Evolutionary conservation across 1,140 invertebrate genomes (phyloP), one percentile per base, ranked within the genome.

Genomic region (Drosophila triauraria): DNA sequence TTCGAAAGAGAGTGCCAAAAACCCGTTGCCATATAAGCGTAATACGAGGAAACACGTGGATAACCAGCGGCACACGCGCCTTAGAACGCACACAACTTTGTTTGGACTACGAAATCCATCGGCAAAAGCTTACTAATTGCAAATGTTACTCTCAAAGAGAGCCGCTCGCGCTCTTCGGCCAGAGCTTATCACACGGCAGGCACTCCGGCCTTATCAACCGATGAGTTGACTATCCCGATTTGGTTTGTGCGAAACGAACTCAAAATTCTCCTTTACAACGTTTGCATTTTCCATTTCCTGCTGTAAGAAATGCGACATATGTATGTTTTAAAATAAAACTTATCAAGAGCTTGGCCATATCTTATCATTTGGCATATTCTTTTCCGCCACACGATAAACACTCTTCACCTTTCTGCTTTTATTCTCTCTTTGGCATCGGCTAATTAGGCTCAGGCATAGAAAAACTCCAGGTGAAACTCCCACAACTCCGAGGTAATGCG

Each of bases 301-400:
- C 58, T 76, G 60, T 50, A 61, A 35, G n/a, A 35, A 27, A 25
- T 64, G 43, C 32, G 20, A 48, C 47, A 20, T 43, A 30, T 40
- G 59, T 40, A 64, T 42, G 17, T 61, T 42, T 62, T 30, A 10
- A 61, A 60, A 64, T 27, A 40, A 40, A 51, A 70, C 20, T 20
- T 75, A 58, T 67, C 40, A 30, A 38, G 35, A 47, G 4, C 27
- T 30, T 6, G 5, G 13, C 6, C 40, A 13, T 83, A 84, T 85
- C 82, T 84, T 85, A 84, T 84, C 81, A 72, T 13, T 61, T 58
- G 30, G 10, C 35, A 59, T 67, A 80, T 67, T 74, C 64, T 51
- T 25, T 50, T 44, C 43, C 53, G 65, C 72, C 30, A 47, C 25
- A 32, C 27, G 40, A 58, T 63, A 68, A 60, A 48, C 15, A 10